These are phyloP conservation scores for Therioaphis trifolii DNA, from an alignment of 2,888 invertebrate species.

Conservation along the genomic window DNA sequence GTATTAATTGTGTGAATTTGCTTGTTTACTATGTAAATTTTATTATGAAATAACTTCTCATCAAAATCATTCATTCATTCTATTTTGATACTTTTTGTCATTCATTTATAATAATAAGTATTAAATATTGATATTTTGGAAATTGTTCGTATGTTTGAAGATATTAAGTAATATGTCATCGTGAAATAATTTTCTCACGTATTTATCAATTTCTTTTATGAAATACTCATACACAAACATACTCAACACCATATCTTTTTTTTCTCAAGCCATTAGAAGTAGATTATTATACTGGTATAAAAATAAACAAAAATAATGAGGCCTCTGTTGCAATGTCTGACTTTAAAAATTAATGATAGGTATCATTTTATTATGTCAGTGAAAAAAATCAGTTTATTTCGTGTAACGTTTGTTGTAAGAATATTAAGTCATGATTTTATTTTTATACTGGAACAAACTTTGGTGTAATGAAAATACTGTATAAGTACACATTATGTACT, in stretches of 20 bases:
- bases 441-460: not conserved
- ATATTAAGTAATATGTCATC: constrained; percentile 9
- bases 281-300: constrained; percentile 33
- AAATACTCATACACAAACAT: not conserved
- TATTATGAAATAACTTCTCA: too few relatives aligned
- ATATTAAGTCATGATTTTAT: not conserved
- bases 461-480: not conserved
- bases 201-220: constrained; percentile 18
- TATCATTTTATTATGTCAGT: constrained; percentile 42
- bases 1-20: too few relatives aligned
- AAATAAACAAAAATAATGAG: constrained; percentile 47
- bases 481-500: not conserved
- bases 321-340: constrained; percentile 37
- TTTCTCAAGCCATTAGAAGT: constrained; percentile 42
- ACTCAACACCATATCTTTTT: constrained; percentile 5
- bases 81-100: too few relatives aligned
- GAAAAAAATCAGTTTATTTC: constrained; percentile 20
- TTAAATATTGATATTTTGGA: too few relatives aligned
- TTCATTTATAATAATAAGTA: too few relatives aligned
- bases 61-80: too few relatives aligned
- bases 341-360: constrained; percentile 29
- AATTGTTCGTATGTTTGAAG: too few relatives aligned
- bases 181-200: constrained; percentile 43
- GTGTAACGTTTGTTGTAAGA: not conserved
- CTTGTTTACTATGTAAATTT: too few relatives aligned